Percentiles rank a stretch among this genome's conserved stretches.
Conservation (phyloP, 2,888 invertebrate species). For the Drosophila rellima region DNA sequence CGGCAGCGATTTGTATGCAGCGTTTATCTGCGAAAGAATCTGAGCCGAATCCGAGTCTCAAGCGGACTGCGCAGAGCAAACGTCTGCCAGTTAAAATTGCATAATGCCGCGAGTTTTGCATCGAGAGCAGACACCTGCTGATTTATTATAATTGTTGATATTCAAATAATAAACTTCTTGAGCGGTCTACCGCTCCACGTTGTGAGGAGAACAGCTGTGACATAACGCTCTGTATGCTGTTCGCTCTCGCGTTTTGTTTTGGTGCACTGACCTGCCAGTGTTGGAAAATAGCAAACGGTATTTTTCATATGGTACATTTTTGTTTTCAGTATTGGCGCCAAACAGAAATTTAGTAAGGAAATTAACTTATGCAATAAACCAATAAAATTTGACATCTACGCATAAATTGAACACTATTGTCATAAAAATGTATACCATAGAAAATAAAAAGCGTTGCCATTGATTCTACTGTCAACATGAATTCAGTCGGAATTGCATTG, state of each 20-base stretch:
- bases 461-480: conserved; percentile 37
- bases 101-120: conserved; percentile 81
- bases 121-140: conserved; percentile 54
- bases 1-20: conserved; percentile 39
- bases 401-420: neutral
- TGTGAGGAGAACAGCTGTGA: conserved; percentile 62
- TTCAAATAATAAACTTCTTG: conserved; percentile 34
- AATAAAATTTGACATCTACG: neutral
- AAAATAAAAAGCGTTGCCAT: conserved; percentile 12
- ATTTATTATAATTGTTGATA: conserved; percentile 71
- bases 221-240: conserved; percentile 50
- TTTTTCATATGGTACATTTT: neutral
- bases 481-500: conserved; percentile 12
- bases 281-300: conserved; percentile 15
- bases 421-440: neutral
- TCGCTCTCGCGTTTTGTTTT: conserved; percentile 23
- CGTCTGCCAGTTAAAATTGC: conserved; percentile 63
- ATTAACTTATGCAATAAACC: neutral
- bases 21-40: conserved; percentile 10
- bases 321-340: neutral
- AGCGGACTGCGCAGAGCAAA: conserved; percentile 68
- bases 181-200: conserved; percentile 63
- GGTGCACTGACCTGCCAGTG: neutral
- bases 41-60: conserved; percentile 34
- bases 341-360: neutral